Base-by-base conservation (phyloP, 2,888 invertebrate genomes). In the Orthosia gothica region DNA sequence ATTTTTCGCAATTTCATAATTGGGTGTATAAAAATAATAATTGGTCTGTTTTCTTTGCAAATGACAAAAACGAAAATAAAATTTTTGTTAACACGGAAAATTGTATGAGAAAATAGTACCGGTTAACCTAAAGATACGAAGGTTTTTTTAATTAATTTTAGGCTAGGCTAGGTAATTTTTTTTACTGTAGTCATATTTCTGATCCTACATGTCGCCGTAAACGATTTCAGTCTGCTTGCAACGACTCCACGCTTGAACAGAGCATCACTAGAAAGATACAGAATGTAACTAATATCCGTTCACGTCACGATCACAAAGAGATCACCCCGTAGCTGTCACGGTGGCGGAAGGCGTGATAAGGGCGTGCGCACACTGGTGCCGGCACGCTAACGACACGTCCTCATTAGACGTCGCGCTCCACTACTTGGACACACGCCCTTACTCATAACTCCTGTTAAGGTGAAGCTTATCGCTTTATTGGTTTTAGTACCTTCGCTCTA, bases 61-160 rank as follows among this genome's bases (percentile, higher is more conserved):
- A 73, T 49, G 47, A 62, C 23, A 62, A 47, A 55, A 62, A 4
- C 5, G 45, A 15, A 32, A 73, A 23, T 12, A 58, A 57, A 23
- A 40, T 16, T 26, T 2, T 50, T 45, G 20, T 45, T 20, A 26
- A n/a, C 9, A 40, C n/a, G 13, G n/a, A 72, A 58, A 72, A 26
- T 50, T 5, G 4, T 45, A 13, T 15, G 13, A 26, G 32, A 47
- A 32, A 47, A 52, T 65, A 66, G 5, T n/a, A 2, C 16, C 1
- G 9, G 7, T 3, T 40, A 3, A 52, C 12, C 5, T n/a, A 23
- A 11, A 45, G 18, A 20, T 4, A 18, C 7, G 49, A 12, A 32
- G n/a, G 15, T 32, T 32, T 13, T 64, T 2, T 65, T 47, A 40
- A 9, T 40, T 40, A 40, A 40, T 40, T 40, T 40, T 40, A 40